Percentiles rank a stretch among this genome's conserved stretches.
Evolutionary conservation across 2,113 vertebrate species (phyloP).

Genomic region (Tichodroma muraria): DNA sequence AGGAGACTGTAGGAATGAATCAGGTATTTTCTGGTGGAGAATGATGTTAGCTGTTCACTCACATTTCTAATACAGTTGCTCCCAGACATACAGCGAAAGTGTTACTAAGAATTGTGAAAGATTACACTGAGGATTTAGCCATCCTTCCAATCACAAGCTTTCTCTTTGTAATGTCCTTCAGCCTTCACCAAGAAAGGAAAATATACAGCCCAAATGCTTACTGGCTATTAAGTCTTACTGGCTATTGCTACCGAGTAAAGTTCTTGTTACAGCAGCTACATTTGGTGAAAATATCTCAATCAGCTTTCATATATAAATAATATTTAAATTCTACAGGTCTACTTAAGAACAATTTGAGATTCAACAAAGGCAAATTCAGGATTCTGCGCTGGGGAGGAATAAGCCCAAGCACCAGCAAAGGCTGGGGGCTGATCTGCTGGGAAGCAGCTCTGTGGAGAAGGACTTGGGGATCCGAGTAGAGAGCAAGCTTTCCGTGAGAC

Average conservation of each 20-base stretch:
- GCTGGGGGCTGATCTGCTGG: accelerated
- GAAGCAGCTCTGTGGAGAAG: background rate
- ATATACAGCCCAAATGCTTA: background rate
- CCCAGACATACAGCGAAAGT: background rate
- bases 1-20: background rate
- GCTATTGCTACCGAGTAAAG: background rate
- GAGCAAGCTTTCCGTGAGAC: background rate
- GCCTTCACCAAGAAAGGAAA: background rate
- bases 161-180: background rate
- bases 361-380: background rate
- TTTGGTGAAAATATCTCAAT: background rate
- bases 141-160: background rate
- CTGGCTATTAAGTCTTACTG: background rate
- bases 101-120: background rate
- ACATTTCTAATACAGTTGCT: background rate
- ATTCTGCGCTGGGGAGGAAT: background rate
- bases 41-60: background rate
- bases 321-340: background rate
- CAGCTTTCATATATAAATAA: background rate
- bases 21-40: background rate
- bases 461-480: background rate
- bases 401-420: background rate
- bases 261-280: background rate
- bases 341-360: background rate
- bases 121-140: background rate